Percentiles rank a stretch among this genome's conserved stretches.
phyloP scores from a whole-genome alignment of 2,888 invertebrate species.

The Aelia acuminata region DNA sequence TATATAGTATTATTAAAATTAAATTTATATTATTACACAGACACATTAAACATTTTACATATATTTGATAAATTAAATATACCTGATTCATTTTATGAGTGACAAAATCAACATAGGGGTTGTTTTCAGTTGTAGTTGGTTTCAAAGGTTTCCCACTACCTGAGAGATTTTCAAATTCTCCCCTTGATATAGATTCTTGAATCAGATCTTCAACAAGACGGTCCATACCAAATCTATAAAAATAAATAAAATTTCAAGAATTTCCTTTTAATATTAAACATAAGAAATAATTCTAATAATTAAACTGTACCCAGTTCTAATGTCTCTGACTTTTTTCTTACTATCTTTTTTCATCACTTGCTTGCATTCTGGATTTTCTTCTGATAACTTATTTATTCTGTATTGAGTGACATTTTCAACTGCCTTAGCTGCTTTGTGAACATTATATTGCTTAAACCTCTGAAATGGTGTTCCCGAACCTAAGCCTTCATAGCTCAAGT shows the following conservation, averaged over 20 bases:
- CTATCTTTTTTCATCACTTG: slow-evolving; percentile 74
- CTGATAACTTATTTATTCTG: slow-evolving; percentile 69
- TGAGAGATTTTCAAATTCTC: slow-evolving; percentile 88
- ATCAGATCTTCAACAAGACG: slow-evolving; percentile 92
- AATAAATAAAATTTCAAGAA: background rate
- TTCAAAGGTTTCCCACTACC: slow-evolving; percentile 87
- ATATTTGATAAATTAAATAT: slow-evolving; percentile 63
- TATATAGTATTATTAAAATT: too few species aligned
- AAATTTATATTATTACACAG: too few species aligned
- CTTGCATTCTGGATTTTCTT: slow-evolving; percentile 72
- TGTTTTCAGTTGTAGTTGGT: slow-evolving; percentile 76
- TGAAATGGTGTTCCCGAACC: slow-evolving; percentile 85
- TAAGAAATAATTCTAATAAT: slow-evolving; percentile 35
- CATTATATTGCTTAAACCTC: slow-evolving; percentile 83
- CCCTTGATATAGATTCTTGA: slow-evolving; percentile 90
- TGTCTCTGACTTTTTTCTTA: slow-evolving; percentile 76
- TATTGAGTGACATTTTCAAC: slow-evolving; percentile 77
- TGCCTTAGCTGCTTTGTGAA: slow-evolving; percentile 78
- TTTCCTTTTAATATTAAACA: background rate
- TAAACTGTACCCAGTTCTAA: slow-evolving; percentile 77
- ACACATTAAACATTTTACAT: too few species aligned
- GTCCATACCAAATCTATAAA: slow-evolving; percentile 80
- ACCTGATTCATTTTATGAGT: slow-evolving; percentile 89
- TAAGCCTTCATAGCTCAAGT: slow-evolving; percentile 83
- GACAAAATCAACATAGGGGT: slow-evolving; percentile 90